These are phyloP conservation scores for Phytoseiulus persimilis DNA, from an alignment of 2,888 invertebrate genomes.

Conservation along the genomic window DNA sequence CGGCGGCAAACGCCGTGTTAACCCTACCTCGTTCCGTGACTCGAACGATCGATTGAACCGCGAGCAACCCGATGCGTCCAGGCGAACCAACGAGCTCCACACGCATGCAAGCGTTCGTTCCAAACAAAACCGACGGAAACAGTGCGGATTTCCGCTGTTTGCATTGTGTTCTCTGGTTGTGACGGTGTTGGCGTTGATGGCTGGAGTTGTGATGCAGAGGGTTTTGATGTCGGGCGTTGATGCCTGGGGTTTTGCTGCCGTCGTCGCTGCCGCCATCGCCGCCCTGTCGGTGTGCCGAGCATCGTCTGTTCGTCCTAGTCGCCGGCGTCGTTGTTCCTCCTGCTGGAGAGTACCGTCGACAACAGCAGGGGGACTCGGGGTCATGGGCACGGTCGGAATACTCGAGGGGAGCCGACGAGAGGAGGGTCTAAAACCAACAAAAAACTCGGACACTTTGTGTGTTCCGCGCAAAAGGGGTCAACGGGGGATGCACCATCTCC, in stretches of 20 bases:
- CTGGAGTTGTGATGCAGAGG: background rate
- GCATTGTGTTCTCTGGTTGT: conserved; percentile 22
- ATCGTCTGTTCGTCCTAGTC: background rate
- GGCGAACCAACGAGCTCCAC: background rate
- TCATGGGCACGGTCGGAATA: background rate
- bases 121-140: conserved; percentile 23
- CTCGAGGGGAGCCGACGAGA: background rate
- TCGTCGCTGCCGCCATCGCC: background rate
- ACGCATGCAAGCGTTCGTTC: background rate
- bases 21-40: too few relatives aligned
- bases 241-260: background rate
- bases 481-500: background rate
- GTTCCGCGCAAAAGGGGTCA: background rate
- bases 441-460: background rate
- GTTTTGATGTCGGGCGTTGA: background rate
- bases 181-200: background rate
- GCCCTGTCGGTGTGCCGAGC: background rate
- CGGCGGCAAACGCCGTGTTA: background rate
- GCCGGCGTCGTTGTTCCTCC: background rate
- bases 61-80: background rate
- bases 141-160: conserved; percentile 36
- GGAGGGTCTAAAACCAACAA: background rate
- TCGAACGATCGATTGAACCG: background rate
- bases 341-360: background rate
- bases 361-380: background rate